Percentiles rank a stretch among this genome's conserved stretches.
Evolutionary conservation across 2,797 vertebrate genomes (phyloP).

Genomic region (Phrynocephalus guinanensis): DNA sequence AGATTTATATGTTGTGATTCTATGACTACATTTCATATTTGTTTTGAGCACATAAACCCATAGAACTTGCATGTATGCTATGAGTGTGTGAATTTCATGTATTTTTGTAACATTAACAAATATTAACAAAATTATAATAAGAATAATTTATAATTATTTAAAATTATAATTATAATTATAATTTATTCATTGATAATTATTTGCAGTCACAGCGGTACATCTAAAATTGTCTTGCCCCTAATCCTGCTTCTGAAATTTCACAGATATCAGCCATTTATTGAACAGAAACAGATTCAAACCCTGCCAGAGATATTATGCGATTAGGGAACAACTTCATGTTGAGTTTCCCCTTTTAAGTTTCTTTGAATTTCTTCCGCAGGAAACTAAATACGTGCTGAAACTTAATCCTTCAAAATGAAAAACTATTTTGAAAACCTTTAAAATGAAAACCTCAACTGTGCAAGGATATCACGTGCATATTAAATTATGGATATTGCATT

Average conservation of each 20-base stretch:
- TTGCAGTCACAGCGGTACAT: not conserved
- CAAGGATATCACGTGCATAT: not conserved
- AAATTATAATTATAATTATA: not conserved
- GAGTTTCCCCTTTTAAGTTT: not conserved
- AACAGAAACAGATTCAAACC: not conserved
- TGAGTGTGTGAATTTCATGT: not conserved
- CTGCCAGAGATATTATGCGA: not conserved
- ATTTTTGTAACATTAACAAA: not conserved
- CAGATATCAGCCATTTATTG: not conserved
- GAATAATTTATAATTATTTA: not conserved
- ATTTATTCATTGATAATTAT: not conserved
- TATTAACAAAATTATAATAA: no score
- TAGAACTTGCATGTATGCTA: not conserved
- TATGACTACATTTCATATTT: not conserved
- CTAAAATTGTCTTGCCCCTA: not conserved
- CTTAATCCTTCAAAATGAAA: constrained; percentile 1
- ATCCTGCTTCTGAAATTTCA: not conserved
- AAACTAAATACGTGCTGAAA: not conserved
- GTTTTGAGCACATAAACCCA: not conserved
- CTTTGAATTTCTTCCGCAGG: constrained; percentile 17
- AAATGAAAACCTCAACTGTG: not conserved
- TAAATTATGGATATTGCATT: constrained; percentile 19
- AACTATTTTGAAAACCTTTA: not conserved
- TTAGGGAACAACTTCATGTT: constrained; percentile 2
- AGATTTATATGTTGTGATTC: not conserved